Base-by-base conservation (phyloP, 1,140 invertebrate genomes). In the Aphelenchoides avenae region DNA sequence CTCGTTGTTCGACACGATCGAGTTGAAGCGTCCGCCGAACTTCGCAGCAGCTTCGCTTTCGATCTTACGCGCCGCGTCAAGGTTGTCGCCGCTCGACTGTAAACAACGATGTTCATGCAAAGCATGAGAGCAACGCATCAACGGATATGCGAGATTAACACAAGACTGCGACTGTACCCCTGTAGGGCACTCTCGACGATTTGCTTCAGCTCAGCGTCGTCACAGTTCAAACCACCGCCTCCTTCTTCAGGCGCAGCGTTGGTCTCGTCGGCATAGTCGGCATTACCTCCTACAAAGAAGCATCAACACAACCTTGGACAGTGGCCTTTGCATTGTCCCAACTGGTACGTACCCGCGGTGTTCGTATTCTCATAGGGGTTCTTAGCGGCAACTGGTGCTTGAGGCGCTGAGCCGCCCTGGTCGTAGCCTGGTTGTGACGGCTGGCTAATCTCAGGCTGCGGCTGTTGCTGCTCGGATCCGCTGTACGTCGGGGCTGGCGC, bases 21-120 rank as follows among this genome's bases (percentile, higher is more conserved):
- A 64, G 39, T 68, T 68, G 40, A 68, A 68, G 18, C 66, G 68
- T 11, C 66, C 66, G 33, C 66, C 66, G 39, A 68, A 68, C 26
- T 55, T 57, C 22, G 57, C 47, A 13, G 66, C 66, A 1, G 66
- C 68, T 33, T 68, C 64, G 18, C 27, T 55, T 63, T 68, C 66
- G 41, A 68, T 68, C 37, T 69, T 68, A 1, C 66, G 57, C 5
- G 66, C 66, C 11, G 68, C 66, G 31, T 65, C 63, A 31, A 68
- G 44, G 50, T 68, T 68, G 49, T 68, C 68, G 5, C 34, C 7
- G 13, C 37, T 37, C 26, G 58, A 43, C 31, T 64, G 7, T 39
- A 31, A 33, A 40, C 48, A 29, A 57, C 49, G 29, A 53, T 54
- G 29, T 53, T 11, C 34, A 40, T 53, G 7, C 26, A 52, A 15